These are phyloP conservation scores for Macrobrachium rosenbergii DNA, from an alignment of 1,140 invertebrate genomes.

Conservation along the genomic window DNA sequence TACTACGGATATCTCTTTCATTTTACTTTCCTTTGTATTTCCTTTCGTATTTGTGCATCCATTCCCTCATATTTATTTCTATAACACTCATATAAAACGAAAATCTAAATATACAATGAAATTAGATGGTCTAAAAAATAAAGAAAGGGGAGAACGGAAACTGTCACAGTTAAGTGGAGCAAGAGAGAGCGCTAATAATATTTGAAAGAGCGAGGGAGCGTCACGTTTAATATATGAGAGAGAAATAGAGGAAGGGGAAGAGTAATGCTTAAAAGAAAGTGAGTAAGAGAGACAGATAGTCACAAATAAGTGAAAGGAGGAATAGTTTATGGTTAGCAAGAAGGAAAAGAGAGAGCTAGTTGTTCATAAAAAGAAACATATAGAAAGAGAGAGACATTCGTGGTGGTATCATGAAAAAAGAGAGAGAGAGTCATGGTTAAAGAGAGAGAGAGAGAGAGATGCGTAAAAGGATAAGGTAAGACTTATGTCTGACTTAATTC, in stretches of 20 bases:
- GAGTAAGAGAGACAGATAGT: background rate
- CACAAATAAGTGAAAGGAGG: background rate
- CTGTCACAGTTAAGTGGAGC: background rate
- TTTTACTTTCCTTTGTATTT: no score
- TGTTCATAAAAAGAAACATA: background rate
- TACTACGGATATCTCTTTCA: no score
- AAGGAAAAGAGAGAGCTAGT: slow-evolving; percentile 5
- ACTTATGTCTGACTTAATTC: no score
- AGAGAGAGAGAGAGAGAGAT: no score
- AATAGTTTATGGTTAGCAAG: background rate
- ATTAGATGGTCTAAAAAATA: background rate
- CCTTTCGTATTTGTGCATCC: no score
- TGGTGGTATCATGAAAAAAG: background rate
- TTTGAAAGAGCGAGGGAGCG: background rate
- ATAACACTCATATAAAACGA: no score
- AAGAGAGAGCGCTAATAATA: slow-evolving; percentile 4
- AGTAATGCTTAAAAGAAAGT: background rate
- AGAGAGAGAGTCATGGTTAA: slow-evolving; percentile 5
- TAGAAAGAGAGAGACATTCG: background rate
- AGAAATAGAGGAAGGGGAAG: background rate
- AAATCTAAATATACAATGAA: no score
- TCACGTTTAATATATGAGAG: background rate
- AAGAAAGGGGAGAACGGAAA: background rate
- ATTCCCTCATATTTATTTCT: no score
- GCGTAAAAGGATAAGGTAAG: no score